phyloP scores from a whole-genome alignment of 2,113 vertebrate species.

The Sceloporus tristichus region DNA sequence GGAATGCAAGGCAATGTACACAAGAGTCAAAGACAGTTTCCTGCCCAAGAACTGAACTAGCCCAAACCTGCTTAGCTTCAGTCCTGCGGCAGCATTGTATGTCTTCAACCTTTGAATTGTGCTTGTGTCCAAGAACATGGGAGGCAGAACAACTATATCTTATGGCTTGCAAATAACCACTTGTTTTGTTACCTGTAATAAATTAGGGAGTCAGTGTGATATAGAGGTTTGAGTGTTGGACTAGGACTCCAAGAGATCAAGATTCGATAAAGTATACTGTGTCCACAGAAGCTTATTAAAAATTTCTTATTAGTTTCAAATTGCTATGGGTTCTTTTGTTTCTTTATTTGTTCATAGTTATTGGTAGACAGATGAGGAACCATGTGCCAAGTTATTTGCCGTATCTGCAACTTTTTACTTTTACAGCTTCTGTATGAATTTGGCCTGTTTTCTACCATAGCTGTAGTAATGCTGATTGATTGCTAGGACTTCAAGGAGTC shows the following conservation, averaged over 20 bases:
- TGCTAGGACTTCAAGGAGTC: neutral
- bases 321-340: too few species aligned
- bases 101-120: neutral
- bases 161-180: neutral
- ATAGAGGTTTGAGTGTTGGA: too few species aligned
- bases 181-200: neutral
- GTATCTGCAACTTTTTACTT: neutral
- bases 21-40: neutral
- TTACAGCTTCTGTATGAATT: neutral
- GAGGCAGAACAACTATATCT: neutral
- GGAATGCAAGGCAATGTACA: neutral
- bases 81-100: neutral
- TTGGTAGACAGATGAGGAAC: too few species aligned
- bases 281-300: too few species aligned
- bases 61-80: slow-evolving; percentile 1
- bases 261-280: too few species aligned
- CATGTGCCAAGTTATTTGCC: neutral
- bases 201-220: too few species aligned
- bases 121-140: neutral
- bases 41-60: neutral
- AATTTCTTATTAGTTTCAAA: too few species aligned
- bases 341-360: too few species aligned
- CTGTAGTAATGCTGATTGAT: neutral
- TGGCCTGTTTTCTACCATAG: neutral
- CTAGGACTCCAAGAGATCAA: too few species aligned